These are phyloP conservation scores for Acronicta leporina DNA, from an alignment of 2,888 invertebrate genomes.

Conservation along the genomic window DNA sequence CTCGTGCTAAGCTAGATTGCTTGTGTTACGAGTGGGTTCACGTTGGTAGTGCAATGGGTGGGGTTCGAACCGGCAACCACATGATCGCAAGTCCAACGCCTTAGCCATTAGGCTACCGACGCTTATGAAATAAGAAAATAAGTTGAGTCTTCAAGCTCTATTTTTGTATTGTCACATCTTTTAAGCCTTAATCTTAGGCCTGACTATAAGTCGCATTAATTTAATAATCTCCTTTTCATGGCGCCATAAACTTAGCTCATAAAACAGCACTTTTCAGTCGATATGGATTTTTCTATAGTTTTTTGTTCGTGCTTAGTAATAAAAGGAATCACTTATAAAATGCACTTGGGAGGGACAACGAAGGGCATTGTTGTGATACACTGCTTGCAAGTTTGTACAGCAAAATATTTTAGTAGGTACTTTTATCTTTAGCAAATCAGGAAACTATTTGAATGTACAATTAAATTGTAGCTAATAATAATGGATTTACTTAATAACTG, in stretches of 20 bases:
- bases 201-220: conserved; percentile 70
- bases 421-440: too few species aligned
- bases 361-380: conserved; percentile 71
- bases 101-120: too few species aligned
- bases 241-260: conserved; percentile 78
- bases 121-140: too few species aligned
- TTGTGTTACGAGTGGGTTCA: too few species aligned
- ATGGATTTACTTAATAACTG: too few species aligned
- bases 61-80: too few species aligned
- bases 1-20: too few species aligned
- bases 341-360: conserved; percentile 71
- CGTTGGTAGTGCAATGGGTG: too few species aligned
- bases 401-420: background rate
- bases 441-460: too few species aligned
- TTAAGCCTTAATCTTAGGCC: conserved; percentile 23
- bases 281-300: conserved; percentile 73
- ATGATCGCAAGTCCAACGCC: too few species aligned
- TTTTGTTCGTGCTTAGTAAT: conserved; percentile 82
- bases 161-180: conserved; percentile 15
- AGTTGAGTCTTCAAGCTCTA: background rate
- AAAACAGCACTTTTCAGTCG: conserved; percentile 82
- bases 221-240: conserved; percentile 80
- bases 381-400: conserved; percentile 35
- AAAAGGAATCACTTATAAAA: conserved; percentile 88
- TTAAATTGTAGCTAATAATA: too few species aligned